phyloP scores from a whole-genome alignment of 2,888 invertebrate species.

The Macrophya alboannulata region DNA sequence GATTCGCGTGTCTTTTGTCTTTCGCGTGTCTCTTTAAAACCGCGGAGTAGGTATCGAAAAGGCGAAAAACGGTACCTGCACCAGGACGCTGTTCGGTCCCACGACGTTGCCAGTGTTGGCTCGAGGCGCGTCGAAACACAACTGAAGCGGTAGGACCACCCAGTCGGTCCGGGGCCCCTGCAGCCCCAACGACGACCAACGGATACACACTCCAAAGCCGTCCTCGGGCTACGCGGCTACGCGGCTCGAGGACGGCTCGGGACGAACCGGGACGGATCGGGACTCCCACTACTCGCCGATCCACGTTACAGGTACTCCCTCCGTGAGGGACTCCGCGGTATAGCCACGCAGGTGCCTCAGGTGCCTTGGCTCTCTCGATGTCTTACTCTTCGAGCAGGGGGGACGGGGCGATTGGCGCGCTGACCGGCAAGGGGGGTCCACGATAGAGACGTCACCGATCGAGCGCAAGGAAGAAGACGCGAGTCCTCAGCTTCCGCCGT shows the following conservation, averaged over 20 bases:
- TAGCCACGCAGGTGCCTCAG: constrained; percentile 71
- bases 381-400: constrained; percentile 72
- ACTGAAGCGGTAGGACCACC: constrained; percentile 80
- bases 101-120: constrained; percentile 74
- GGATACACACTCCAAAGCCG: constrained; percentile 70
- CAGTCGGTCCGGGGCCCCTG: constrained; percentile 76
- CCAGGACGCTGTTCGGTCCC: not conserved
- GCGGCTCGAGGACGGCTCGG: constrained; percentile 46
- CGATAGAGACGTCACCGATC: constrained; percentile 63
- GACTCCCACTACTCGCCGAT: constrained; percentile 68
- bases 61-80: constrained; percentile 20
- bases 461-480: constrained; percentile 50
- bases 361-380: constrained; percentile 69
- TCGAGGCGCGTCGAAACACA: constrained; percentile 79
- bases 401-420: constrained; percentile 49
- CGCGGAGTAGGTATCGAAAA: not conserved
- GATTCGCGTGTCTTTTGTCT: not conserved
- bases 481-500: constrained; percentile 31
- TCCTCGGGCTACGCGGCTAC: constrained; percentile 71
- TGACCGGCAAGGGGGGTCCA: constrained; percentile 32
- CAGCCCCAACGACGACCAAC: constrained; percentile 69
- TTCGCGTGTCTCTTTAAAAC: not conserved
- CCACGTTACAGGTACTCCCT: constrained; percentile 39
- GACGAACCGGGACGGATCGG: constrained; percentile 56
- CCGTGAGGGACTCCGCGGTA: constrained; percentile 32